phyloP scores from a whole-genome alignment of 2,113 vertebrate species.

The Rhegmatorhina hoffmannsi region DNA sequence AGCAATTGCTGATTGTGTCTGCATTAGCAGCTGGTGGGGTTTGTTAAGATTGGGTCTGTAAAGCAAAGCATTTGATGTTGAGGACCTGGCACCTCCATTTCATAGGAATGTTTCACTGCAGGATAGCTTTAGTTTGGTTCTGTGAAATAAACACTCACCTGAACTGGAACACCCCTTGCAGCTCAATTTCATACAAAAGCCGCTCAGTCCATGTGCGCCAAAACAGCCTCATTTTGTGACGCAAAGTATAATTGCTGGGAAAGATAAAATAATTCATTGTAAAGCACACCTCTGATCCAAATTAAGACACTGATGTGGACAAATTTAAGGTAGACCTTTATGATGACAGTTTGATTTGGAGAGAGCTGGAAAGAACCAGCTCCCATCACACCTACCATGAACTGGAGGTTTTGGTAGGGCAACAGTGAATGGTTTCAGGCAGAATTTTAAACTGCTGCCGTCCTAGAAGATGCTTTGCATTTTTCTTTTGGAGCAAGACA shows the following conservation, averaged over 20 bases:
- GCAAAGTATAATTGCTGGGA: neutral
- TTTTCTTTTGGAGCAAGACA: neutral
- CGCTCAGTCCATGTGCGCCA: neutral
- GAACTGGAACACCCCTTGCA: neutral
- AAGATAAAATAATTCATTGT: neutral
- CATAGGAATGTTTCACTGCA: neutral
- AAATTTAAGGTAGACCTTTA: neutral
- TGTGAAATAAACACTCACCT: neutral
- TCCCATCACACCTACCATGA: neutral
- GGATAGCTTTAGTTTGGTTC: neutral
- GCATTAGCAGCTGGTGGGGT: neutral
- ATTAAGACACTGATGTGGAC: neutral
- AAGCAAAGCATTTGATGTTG: neutral
- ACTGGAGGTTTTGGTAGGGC: neutral
- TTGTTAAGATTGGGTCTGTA: neutral
- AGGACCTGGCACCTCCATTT: neutral
- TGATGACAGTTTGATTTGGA: neutral
- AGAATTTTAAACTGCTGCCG: neutral
- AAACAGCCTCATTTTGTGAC: neutral
- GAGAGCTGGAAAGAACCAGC: neutral
- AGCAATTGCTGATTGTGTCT: neutral
- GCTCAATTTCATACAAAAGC: neutral
- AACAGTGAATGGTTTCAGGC: neutral
- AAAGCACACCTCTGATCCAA: neutral
- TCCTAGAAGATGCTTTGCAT: neutral